Evolutionary conservation across 2,888 invertebrate species (phyloP), one percentile per base, ranked within the genome.

Genomic region (Brachynemurus nebulosus): DNA sequence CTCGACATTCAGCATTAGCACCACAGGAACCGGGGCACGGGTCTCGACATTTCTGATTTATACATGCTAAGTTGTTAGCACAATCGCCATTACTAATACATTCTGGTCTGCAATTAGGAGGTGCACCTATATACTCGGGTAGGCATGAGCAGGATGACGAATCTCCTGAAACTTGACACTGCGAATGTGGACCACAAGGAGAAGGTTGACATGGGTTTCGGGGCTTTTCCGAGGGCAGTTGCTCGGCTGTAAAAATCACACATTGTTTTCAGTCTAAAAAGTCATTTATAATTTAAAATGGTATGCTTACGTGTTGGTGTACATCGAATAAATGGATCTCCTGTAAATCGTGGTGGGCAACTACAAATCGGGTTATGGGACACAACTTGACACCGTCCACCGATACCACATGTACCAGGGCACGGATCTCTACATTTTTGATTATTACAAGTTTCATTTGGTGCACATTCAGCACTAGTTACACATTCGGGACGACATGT

Each of bases 1-100:
- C 82, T 54, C 74, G 71, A 58, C 86, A 86, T 48, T 76, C 66
- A 3, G 85, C 80, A 59, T 80, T 80, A 47, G 74, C 61, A 12
- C 83, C 85, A 56, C 86, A 86, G 6, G 75, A 74, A 30, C 81
- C 82, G 2, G 77, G 77, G 54, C 89, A 89, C 2, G 89, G 89
- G 63, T 89, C 82, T 51, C 71, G 69, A 58, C 85, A 85, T 67
- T 81, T 82, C 55, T 77, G 76, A 61, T 80, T 76, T 17, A 78
- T 70, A 56, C 86, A 86, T 9, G 85, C 83, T 54, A 71, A 64
- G 57, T 80, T 73, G 40, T 76, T 76, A 8, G 78, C 65, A 59
- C 88, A 89, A 59, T 89, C 88, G 2, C 80, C 76, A 61, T 83
- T 85, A 38, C 83, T 68, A 27, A 81, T 68, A 59, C 89, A 89